These are phyloP conservation scores for Sterna hirundo DNA, from an alignment of 2,113 vertebrate genomes.

Conservation along the genomic window DNA sequence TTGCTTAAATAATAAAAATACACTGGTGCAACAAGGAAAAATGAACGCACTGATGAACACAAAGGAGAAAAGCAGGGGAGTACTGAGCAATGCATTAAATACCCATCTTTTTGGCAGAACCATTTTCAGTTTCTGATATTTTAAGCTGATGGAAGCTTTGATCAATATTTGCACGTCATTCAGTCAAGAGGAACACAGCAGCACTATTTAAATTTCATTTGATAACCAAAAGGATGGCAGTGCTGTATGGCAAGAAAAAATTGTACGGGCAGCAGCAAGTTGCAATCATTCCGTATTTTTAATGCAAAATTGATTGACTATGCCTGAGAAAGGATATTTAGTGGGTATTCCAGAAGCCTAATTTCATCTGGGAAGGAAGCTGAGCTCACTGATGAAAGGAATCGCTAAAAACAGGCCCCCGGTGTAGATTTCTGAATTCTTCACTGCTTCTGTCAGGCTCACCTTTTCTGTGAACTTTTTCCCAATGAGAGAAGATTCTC, in stretches of 20 bases:
- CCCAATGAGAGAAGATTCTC: background rate
- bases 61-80: background rate
- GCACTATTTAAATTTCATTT: background rate
- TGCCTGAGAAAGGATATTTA: background rate
- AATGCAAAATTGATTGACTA: background rate
- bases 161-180: background rate
- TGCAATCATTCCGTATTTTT: background rate
- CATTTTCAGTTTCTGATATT: background rate
- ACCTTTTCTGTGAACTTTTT: background rate
- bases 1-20: slow-evolving; percentile 50
- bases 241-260: background rate
- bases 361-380: slow-evolving; percentile 7
- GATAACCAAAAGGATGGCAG: background rate
- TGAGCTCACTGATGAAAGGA: background rate
- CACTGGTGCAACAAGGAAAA: background rate
- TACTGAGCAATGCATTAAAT: background rate
- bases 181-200: background rate
- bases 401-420: background rate
- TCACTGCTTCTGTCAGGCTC: background rate
- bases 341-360: background rate
- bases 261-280: background rate
- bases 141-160: background rate
- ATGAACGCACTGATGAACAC: background rate
- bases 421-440: background rate
- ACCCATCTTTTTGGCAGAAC: background rate